A percentile compares a stretch with the other conserved stretches of the same genome.
Evolutionary conservation across 1,140 invertebrate species (phyloP).

Genomic region (Drosophila lowei): DNA sequence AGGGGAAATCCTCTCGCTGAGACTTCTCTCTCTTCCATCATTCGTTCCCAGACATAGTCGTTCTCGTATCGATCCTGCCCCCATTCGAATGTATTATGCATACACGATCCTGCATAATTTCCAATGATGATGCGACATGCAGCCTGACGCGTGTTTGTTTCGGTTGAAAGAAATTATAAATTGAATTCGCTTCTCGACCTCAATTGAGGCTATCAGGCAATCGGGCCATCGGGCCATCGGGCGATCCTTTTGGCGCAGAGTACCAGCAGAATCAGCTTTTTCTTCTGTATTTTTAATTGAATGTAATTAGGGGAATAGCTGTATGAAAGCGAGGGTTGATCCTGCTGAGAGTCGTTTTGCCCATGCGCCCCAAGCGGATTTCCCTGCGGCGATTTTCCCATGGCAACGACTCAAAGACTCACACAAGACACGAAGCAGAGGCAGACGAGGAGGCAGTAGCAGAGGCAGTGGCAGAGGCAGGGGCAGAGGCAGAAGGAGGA

Average conservation of each 20-base stretch:
- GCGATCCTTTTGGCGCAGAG: constrained; percentile 71
- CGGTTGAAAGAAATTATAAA: constrained; percentile 33
- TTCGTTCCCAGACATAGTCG: constrained; percentile 9
- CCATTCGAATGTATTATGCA: constrained; percentile 32
- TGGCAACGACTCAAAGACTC: constrained; percentile 36
- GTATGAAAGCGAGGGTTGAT: constrained; percentile 44
- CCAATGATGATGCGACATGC: constrained; percentile 11
- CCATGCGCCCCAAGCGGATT: background rate
- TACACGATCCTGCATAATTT: constrained; percentile 69
- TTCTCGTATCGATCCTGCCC: constrained; percentile 60
- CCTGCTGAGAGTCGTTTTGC: constrained; percentile 50
- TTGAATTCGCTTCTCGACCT: constrained; percentile 44
- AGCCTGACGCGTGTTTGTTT: constrained; percentile 59
- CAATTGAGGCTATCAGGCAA: constrained; percentile 66
- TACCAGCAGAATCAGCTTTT: constrained; percentile 2
- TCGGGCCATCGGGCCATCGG: background rate
- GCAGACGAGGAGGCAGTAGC: too few species aligned
- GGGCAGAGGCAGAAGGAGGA: background rate
- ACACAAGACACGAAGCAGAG: background rate
- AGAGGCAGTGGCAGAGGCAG: too few species aligned
- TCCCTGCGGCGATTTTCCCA: constrained; percentile 56
- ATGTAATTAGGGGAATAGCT: constrained; percentile 44
- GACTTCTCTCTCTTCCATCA: too few species aligned
- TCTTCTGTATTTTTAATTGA: constrained; percentile 50
- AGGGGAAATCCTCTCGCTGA: too few species aligned